phyloP scores from a whole-genome alignment of 2,113 vertebrate genomes.

The Labeo catla region DNA sequence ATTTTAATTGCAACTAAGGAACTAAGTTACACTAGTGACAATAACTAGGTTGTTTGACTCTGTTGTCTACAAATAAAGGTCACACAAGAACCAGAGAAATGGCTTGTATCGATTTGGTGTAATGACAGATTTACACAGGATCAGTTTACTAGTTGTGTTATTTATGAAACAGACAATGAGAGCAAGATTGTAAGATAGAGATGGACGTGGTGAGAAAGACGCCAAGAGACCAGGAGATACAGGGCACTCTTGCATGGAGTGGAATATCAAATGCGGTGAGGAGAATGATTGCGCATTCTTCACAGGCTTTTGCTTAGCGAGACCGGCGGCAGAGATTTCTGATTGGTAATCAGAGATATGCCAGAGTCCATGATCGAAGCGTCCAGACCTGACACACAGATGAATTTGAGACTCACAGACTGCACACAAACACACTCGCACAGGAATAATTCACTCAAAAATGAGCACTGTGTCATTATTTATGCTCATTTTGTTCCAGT shows the following conservation, averaged over 20 bases:
- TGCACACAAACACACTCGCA: slow-evolving; percentile 4
- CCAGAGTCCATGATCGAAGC: slow-evolving; percentile 26
- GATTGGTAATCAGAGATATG: slow-evolving; percentile 51
- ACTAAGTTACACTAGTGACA: background rate
- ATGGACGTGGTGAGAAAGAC: slow-evolving; percentile 10
- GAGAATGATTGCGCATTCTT: slow-evolving; percentile 45
- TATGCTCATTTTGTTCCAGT: background rate
- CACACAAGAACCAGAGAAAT: background rate
- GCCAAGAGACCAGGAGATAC: background rate
- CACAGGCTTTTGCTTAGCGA: slow-evolving; percentile 39
- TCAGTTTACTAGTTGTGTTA: slow-evolving; percentile 17
- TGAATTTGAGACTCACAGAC: background rate
- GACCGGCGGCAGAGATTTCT: slow-evolving; percentile 33
- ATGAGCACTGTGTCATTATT: background rate
- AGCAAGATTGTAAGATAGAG: background rate
- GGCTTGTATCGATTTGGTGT: background rate
- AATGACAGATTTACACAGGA: slow-evolving; percentile 33
- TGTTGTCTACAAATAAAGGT: background rate
- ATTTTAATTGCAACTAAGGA: background rate
- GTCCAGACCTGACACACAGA: slow-evolving; percentile 21
- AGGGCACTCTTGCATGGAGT: slow-evolving; percentile 21
- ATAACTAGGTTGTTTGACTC: background rate
- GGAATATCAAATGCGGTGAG: slow-evolving; percentile 29
- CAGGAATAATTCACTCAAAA: slow-evolving; percentile 9
- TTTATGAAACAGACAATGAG: slow-evolving; percentile 41